Conservation (phyloP, 1,140 invertebrate species). For the Whitmania pigra region DNA sequence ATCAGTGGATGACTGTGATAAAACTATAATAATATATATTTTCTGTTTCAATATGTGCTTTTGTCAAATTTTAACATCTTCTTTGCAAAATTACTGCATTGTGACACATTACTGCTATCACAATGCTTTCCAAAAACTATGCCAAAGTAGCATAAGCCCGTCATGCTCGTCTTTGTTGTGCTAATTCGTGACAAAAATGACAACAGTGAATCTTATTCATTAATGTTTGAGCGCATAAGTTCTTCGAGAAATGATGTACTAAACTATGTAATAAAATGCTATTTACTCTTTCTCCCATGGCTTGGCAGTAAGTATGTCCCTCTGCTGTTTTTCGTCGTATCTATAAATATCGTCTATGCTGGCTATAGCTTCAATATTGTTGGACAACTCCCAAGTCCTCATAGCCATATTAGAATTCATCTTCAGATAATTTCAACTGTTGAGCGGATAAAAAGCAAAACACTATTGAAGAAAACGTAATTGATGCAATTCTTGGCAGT, state of each 20-base stretch:
- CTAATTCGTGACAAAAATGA: too few relatives aligned
- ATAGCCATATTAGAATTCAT: slow-evolving; percentile 56
- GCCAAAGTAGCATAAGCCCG: too few relatives aligned
- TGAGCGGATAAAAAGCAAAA: too few relatives aligned
- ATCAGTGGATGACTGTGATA: background rate
- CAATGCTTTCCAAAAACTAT: background rate
- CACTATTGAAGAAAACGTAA: too few relatives aligned
- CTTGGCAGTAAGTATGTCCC: slow-evolving; percentile 86
- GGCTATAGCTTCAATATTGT: slow-evolving; percentile 77
- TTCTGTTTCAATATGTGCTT: background rate
- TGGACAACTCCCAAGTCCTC: slow-evolving; percentile 82
- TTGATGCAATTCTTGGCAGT: too few relatives aligned
- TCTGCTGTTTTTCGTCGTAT: slow-evolving; percentile 85
- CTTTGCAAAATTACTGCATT: too few relatives aligned
- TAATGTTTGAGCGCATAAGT: too few relatives aligned
- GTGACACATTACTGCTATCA: background rate
- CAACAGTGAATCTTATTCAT: background rate
- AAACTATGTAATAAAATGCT: slow-evolving; percentile 1
- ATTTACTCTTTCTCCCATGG: slow-evolving; percentile 93
- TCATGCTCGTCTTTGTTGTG: too few relatives aligned
- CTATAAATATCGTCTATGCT: slow-evolving; percentile 88
- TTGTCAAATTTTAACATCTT: background rate
- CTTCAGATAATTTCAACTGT: background rate
- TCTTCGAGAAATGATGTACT: background rate
- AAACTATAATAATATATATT: background rate